Evolutionary conservation across 2,797 vertebrate genomes (phyloP).

Genomic region (Coracias cyanogaster): DNA sequence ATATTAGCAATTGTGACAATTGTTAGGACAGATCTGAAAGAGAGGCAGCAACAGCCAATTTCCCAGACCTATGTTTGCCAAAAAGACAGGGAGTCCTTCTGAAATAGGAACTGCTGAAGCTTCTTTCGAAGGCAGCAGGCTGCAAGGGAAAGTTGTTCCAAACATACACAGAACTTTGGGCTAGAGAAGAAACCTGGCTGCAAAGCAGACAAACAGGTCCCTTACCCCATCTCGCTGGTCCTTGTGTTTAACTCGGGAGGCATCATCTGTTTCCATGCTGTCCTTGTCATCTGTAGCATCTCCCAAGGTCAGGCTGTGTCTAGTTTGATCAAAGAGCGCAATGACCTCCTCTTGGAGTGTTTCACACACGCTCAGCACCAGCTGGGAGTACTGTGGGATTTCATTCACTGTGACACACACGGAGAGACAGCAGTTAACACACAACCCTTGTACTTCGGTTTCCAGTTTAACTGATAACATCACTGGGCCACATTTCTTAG

Average conservation of each 20-base stretch:
- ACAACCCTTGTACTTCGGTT: neutral
- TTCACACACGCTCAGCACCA: slow-evolving; percentile 91
- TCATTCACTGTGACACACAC: slow-evolving; percentile 72
- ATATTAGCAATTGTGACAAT: neutral
- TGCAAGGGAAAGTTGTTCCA: neutral
- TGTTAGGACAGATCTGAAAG: neutral
- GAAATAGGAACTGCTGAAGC: neutral
- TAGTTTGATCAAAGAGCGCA: slow-evolving; percentile 89
- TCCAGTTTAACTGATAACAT: neutral
- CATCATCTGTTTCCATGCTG: slow-evolving; percentile 95
- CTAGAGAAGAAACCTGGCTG: neutral
- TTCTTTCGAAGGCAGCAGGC: neutral
- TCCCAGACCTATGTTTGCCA: neutral
- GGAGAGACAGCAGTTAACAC: neutral
- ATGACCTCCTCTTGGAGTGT: slow-evolving; percentile 93
- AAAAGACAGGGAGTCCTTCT: neutral
- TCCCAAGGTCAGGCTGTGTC: slow-evolving; percentile 81
- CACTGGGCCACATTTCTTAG: neutral
- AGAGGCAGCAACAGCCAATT: neutral
- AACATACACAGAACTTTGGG: neutral
- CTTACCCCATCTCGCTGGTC: slow-evolving; percentile 95
- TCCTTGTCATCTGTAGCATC: slow-evolving; percentile 88
- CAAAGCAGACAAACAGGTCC: neutral
- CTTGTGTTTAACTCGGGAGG: slow-evolving; percentile 85
- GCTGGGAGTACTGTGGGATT: slow-evolving; percentile 92